A percentile compares a stretch with the other conserved stretches of the same genome.
These are phyloP conservation scores for Sternotherus odoratus DNA, from an alignment of 2,797 vertebrate species.

Conservation along the genomic window DNA sequence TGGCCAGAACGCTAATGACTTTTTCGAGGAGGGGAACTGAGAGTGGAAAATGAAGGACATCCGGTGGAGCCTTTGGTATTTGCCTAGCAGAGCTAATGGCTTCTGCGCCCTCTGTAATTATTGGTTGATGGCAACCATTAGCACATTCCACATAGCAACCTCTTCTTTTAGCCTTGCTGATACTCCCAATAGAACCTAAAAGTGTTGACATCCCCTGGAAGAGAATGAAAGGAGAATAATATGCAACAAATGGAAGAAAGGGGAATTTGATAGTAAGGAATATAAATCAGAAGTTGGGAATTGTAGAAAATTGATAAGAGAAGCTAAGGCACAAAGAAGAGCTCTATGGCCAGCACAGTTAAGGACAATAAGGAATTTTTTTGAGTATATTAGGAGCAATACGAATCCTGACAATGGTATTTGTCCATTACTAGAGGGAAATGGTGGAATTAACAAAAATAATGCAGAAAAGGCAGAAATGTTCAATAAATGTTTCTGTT, in stretches of 20 bases:
- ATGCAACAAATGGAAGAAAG: neutral
- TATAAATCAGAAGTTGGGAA: neutral
- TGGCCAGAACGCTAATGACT: neutral
- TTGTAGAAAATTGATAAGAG: neutral
- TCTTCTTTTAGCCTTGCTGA: neutral
- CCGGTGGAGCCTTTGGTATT: neutral
- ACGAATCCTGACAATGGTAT: neutral
- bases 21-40: neutral
- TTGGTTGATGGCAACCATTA: neutral
- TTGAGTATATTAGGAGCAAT: neutral
- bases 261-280: neutral
- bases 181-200: neutral
- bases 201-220: neutral
- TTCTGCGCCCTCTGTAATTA: neutral
- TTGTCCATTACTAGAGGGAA: neutral
- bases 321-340: neutral
- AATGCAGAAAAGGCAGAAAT: neutral
- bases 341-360: neutral
- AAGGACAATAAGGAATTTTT: neutral
- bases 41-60: neutral
- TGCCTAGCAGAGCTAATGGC: neutral
- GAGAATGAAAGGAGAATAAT: neutral
- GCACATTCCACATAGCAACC: neutral
- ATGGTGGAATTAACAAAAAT: neutral
- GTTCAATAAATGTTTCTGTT: neutral